Evolutionary conservation across 1,140 invertebrate genomes (phyloP).

Genomic region (Drosophila nasuta): DNA sequence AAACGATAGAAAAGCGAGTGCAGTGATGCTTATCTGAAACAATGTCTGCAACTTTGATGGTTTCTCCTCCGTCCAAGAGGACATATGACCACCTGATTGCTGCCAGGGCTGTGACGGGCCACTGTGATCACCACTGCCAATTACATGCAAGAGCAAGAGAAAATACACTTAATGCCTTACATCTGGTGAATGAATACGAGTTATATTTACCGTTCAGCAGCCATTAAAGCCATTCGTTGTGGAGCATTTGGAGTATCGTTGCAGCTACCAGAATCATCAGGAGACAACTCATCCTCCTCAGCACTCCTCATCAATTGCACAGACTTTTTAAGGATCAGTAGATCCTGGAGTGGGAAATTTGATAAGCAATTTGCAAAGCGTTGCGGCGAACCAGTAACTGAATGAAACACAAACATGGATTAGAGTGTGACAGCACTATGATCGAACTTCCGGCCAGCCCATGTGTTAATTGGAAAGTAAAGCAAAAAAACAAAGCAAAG

Average conservation of each 20-base stretch:
- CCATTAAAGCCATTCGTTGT: slow-evolving; percentile 67
- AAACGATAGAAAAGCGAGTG: slow-evolving; percentile 91
- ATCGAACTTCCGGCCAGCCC: not conserved
- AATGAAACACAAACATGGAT: slow-evolving; percentile 1
- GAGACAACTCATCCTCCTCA: not conserved
- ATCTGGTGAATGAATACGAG: not conserved
- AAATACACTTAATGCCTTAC: not conserved
- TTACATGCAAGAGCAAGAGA: not conserved
- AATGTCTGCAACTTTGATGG: slow-evolving; percentile 88
- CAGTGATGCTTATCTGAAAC: slow-evolving; percentile 90
- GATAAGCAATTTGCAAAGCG: slow-evolving; percentile 64
- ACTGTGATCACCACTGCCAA: slow-evolving; percentile 34
- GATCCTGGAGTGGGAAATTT: slow-evolving; percentile 63
- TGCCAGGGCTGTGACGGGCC: slow-evolving; percentile 36
- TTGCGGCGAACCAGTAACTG: slow-evolving; percentile 61
- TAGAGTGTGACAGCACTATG: not conserved
- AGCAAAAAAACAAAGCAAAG: not conserved
- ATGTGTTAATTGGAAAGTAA: slow-evolving; percentile 2
- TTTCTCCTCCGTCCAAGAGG: slow-evolving; percentile 84
- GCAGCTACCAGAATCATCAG: not conserved
- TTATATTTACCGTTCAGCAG: slow-evolving; percentile 51
- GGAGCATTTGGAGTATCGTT: slow-evolving; percentile 23
- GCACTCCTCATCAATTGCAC: slow-evolving; percentile 48
- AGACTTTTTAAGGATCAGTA: slow-evolving; percentile 61
- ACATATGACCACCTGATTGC: slow-evolving; percentile 27